Evolutionary conservation across 2,888 invertebrate genomes (phyloP).

Genomic region (Tuberolachnus salignus): DNA sequence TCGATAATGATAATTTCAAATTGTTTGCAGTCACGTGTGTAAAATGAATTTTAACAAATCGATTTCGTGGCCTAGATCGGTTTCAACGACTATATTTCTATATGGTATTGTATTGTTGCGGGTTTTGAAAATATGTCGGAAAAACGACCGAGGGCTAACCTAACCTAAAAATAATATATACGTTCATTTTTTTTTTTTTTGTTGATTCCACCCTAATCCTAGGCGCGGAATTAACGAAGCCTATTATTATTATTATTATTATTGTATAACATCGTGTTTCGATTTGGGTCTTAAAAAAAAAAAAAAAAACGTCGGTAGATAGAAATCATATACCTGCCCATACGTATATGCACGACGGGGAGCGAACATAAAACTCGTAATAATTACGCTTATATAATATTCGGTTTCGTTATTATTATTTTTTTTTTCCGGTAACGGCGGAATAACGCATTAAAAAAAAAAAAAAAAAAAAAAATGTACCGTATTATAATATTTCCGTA

Average conservation of each 20-base stretch:
- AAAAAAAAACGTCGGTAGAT: too few species aligned
- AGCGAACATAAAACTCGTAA: not conserved
- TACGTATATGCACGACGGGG: not conserved
- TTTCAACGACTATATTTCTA: too few species aligned
- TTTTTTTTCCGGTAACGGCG: not conserved
- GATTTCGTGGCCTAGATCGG: too few species aligned
- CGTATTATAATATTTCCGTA: not conserved
- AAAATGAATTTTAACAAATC: too few species aligned
- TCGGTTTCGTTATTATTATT: not conserved
- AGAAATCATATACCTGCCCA: not conserved
- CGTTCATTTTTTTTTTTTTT: too few species aligned
- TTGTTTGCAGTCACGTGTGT: too few species aligned
- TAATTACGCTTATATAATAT: not conserved
- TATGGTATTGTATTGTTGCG: too few species aligned
- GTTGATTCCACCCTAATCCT: constrained; percentile 34
- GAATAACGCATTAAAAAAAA: constrained; percentile 12
- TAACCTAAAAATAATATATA: too few species aligned
- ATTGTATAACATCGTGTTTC: constrained; percentile 28
- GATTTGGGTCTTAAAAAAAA: constrained; percentile 25
- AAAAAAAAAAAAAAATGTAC: not conserved
- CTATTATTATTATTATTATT: too few species aligned
- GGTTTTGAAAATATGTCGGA: too few species aligned
- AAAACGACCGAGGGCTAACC: constrained; percentile 17
- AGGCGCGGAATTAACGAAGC: too few species aligned
- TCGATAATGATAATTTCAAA: too few species aligned